These are phyloP conservation scores for Lypha dubia DNA, from an alignment of 2,888 invertebrate genomes.

Conservation along the genomic window DNA sequence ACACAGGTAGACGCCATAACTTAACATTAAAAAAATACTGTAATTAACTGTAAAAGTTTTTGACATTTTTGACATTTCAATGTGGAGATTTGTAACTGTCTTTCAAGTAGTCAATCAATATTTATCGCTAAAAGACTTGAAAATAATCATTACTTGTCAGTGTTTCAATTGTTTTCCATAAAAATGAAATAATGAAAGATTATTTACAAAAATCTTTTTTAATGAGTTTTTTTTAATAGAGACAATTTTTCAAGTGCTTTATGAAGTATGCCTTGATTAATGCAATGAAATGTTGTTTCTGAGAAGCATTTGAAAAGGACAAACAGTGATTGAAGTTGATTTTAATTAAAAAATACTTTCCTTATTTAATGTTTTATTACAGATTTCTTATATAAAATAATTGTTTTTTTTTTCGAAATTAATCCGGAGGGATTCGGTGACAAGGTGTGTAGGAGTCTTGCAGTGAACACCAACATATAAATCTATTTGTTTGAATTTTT, in stretches of 20 bases:
- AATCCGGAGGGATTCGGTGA: too few relatives aligned
- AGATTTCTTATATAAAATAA: too few relatives aligned
- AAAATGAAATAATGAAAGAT: background rate
- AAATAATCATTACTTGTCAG: background rate
- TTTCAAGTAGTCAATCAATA: conserved; percentile 33
- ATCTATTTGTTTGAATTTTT: too few relatives aligned
- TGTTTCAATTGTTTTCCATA: background rate
- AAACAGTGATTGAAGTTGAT: too few relatives aligned
- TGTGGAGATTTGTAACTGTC: conserved; percentile 37
- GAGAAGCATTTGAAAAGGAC: too few relatives aligned
- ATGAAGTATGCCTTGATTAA: background rate
- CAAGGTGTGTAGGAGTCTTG: too few relatives aligned
- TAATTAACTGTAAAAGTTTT: conserved; percentile 24
- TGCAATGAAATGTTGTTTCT: too few relatives aligned
- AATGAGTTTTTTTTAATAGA: background rate
- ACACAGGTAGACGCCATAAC: background rate
- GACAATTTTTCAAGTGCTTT: background rate
- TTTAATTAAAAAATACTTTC: too few relatives aligned
- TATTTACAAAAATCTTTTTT: background rate
- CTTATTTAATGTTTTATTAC: too few relatives aligned
- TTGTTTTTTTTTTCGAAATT: too few relatives aligned
- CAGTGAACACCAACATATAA: too few relatives aligned
- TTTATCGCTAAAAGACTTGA: background rate
- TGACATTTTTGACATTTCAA: conserved; percentile 51
- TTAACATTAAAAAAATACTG: background rate